A percentile compares a stretch with the other conserved stretches of the same genome.
Evolutionary conservation across 2,113 vertebrate genomes (phyloP).

Genomic region (Puma concolor): DNA sequence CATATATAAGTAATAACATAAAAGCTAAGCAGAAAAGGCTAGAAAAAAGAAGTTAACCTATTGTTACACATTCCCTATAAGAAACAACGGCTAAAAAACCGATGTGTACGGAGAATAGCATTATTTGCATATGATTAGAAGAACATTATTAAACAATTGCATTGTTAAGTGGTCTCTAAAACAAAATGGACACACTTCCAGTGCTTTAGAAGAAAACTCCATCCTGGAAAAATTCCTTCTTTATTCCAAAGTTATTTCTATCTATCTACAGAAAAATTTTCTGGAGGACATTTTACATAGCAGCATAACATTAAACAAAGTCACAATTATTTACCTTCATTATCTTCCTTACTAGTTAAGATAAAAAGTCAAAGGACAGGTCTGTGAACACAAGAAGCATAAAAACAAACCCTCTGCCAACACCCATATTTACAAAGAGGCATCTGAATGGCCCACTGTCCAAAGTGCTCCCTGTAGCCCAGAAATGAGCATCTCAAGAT

Average conservation of each 20-base stretch:
- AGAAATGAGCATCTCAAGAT: constrained; percentile 55
- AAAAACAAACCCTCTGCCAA: not conserved
- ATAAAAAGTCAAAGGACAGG: constrained; percentile 56
- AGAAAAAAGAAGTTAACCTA: not conserved
- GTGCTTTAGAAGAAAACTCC: constrained; percentile 44
- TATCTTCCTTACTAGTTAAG: constrained; percentile 66
- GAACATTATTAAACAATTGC: constrained; percentile 35
- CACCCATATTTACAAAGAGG: constrained; percentile 19
- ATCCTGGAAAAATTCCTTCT: constrained; percentile 62
- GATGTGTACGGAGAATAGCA: not conserved
- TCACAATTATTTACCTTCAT: constrained; percentile 53
- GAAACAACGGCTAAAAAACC: constrained; percentile 11
- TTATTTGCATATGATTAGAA: constrained; percentile 47
- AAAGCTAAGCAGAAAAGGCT: constrained; percentile 6
- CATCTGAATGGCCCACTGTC: constrained; percentile 16
- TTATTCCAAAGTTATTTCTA: constrained; percentile 67
- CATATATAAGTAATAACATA: not conserved
- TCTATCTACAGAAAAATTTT: constrained; percentile 67
- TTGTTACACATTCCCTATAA: not conserved
- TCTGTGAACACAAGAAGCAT: constrained; percentile 7
- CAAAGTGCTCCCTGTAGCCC: constrained; percentile 41
- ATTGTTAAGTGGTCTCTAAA: constrained; percentile 11
- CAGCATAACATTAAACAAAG: constrained; percentile 4
- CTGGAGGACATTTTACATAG: constrained; percentile 56
- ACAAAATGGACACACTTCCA: constrained; percentile 15